These are phyloP conservation scores for Notocelia uddmanniana DNA, from an alignment of 2,888 invertebrate genomes.

Conservation along the genomic window DNA sequence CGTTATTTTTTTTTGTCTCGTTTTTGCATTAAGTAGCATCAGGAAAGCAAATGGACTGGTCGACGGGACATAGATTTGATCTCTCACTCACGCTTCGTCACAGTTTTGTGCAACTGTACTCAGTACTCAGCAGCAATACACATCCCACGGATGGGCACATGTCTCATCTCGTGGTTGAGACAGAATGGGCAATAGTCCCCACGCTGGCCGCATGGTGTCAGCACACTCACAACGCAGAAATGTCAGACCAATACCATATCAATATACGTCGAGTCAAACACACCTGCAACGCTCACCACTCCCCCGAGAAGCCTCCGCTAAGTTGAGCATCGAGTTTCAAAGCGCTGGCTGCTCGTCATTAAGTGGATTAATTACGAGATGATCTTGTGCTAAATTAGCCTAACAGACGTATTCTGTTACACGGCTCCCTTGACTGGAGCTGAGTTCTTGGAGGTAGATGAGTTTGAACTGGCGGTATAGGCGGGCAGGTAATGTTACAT, in stretches of 20 bases:
- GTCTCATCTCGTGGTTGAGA: too few species aligned
- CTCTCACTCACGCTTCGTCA: neutral
- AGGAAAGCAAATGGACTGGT: neutral
- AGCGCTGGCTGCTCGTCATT: constrained; percentile 65
- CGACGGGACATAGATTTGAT: neutral
- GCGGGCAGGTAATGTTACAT: neutral
- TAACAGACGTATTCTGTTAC: constrained; percentile 72
- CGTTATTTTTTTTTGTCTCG: neutral
- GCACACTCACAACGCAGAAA: neutral
- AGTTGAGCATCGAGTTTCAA: constrained; percentile 71
- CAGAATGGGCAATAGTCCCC: too few species aligned
- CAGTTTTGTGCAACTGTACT: neutral
- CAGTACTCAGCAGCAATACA: too few species aligned
- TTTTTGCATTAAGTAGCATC: neutral
- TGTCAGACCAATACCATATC: neutral
- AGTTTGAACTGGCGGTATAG: constrained; percentile 1
- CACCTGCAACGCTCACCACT: neutral
- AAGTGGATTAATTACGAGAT: constrained; percentile 83
- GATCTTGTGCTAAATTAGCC: constrained; percentile 78
- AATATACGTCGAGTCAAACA: neutral
- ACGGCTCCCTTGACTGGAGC: constrained; percentile 48
- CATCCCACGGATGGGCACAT: too few species aligned
- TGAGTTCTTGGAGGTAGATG: constrained; percentile 22
- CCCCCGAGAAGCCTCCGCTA: constrained; percentile 53
- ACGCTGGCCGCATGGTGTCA: neutral